phyloP scores from a whole-genome alignment of 2,797 vertebrate genomes.

The Anniella stebbinsi region DNA sequence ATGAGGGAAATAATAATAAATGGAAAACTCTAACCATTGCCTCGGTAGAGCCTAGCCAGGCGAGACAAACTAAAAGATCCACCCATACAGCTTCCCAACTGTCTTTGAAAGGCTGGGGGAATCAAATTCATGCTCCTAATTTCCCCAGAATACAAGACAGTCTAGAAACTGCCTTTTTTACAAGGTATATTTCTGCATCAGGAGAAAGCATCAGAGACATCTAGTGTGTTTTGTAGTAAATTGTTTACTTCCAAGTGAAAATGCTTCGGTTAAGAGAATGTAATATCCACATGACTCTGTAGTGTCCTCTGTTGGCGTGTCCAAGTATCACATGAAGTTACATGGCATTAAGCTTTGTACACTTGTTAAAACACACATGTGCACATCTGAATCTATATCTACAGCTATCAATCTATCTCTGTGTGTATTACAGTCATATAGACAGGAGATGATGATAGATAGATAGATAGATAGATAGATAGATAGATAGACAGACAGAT shows the following conservation, averaged over 20 bases:
- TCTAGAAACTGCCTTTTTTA: background rate
- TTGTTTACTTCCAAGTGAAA: background rate
- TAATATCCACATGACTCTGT: constrained; percentile 14
- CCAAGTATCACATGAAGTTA: background rate
- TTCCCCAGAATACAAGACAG: background rate
- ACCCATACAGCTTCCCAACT: too few species aligned
- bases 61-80: too few species aligned
- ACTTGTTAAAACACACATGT: background rate
- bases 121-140: background rate
- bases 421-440: too few species aligned
- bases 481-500: too few species aligned
- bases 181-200: background rate
- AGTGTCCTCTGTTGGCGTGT: constrained; percentile 63
- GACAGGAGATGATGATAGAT: too few species aligned
- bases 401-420: background rate
- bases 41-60: too few species aligned
- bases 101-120: too few species aligned
- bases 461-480: too few species aligned
- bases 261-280: background rate
- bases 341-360: background rate
- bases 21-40: too few species aligned
- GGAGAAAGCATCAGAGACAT: background rate
- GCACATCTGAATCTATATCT: too few species aligned
- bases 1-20: background rate
- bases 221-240: background rate